phyloP scores from a whole-genome alignment of 2,797 vertebrate species.

The Siniperca scherzeri region DNA sequence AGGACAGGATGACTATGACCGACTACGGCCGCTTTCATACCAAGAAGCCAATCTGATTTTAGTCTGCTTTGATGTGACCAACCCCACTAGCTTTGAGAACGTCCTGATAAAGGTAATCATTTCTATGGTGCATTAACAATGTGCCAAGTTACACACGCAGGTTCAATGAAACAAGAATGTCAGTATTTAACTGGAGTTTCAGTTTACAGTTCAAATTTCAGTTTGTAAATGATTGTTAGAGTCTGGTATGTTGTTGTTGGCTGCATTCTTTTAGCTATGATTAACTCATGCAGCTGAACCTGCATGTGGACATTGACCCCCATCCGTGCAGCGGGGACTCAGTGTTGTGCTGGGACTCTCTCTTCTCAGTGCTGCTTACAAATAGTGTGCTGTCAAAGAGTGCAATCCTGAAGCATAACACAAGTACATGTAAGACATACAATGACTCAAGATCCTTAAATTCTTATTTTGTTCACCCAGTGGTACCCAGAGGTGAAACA shows the following conservation, averaged over 20 bases:
- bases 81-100: constrained; percentile 95
- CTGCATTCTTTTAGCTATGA: constrained; percentile 58
- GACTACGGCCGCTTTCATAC: constrained; percentile 95
- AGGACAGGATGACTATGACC: constrained; percentile 98
- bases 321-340: not conserved
- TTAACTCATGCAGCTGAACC: constrained; percentile 52
- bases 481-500: constrained; percentile 96
- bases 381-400: not conserved
- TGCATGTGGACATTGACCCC: constrained; percentile 62
- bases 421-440: not conserved
- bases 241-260: constrained; percentile 15
- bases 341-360: not conserved
- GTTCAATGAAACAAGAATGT: not conserved
- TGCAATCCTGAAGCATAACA: not conserved
- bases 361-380: constrained; percentile 15
- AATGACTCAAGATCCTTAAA: not conserved
- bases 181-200: constrained; percentile 19
- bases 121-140: not conserved
- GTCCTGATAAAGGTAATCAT: constrained; percentile 92
- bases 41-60: constrained; percentile 92
- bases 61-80: constrained; percentile 97
- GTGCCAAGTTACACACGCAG: not conserved
- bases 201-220: constrained; percentile 19
- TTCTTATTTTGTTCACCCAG: constrained; percentile 72
- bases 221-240: constrained; percentile 63